These are phyloP conservation scores for Babylonia areolata DNA, from an alignment of 1,140 invertebrate genomes.

Conservation along the genomic window DNA sequence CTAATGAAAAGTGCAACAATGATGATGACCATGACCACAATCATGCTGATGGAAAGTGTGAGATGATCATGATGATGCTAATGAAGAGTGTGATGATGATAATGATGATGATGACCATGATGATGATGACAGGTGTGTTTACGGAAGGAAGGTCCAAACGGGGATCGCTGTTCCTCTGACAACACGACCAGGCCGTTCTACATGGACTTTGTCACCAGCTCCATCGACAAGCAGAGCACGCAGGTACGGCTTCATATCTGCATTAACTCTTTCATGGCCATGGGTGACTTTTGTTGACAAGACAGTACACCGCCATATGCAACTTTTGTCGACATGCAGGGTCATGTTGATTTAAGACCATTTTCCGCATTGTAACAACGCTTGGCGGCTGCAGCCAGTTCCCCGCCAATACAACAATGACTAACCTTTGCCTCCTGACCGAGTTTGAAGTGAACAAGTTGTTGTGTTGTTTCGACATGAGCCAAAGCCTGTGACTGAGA, in stretches of 20 bases:
- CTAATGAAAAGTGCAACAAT: not conserved
- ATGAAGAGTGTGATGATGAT: not conserved
- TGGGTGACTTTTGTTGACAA: no score
- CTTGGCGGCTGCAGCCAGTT: no score
- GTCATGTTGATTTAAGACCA: no score
- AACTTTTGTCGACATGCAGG: no score
- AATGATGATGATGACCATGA: constrained; percentile 15
- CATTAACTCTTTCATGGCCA: no score
- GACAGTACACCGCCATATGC: no score
- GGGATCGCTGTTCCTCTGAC: not conserved
- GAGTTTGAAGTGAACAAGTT: no score
- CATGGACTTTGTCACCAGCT: not conserved
- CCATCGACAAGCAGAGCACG: not conserved
- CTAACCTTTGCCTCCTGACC: no score
- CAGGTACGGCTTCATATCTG: not conserved
- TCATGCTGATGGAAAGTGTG: not conserved
- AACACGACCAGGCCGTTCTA: not conserved
- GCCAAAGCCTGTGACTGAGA: no score
- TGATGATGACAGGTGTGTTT: not conserved
- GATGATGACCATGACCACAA: not conserved
- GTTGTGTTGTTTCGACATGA: no score
- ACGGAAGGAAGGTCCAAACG: not conserved
- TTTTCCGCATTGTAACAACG: no score
- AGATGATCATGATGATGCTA: not conserved
- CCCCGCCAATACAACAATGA: no score